Evolutionary conservation across 2,888 invertebrate species (phyloP).

Genomic region (Alitta virens): DNA sequence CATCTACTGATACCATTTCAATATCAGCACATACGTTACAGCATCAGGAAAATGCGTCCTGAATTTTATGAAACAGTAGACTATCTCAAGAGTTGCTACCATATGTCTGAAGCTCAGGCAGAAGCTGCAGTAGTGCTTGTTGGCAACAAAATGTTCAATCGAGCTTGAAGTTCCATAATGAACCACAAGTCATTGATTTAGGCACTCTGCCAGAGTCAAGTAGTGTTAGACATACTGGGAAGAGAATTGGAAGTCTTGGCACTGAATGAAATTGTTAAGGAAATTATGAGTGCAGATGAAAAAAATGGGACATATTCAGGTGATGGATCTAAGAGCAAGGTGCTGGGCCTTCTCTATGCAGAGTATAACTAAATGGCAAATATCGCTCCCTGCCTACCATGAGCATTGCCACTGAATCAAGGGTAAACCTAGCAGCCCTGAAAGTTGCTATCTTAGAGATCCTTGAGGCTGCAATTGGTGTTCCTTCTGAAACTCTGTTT

Average conservation of each 20-base stretch:
- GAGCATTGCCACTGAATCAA: not conserved
- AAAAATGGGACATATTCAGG: slow-evolving; percentile 1
- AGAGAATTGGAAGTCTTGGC: slow-evolving; percentile 4
- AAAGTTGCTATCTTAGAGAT: not conserved
- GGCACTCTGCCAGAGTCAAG: no score
- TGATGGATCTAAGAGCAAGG: slow-evolving; percentile 9
- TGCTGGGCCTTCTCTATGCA: slow-evolving; percentile 1
- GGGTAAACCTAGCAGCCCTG: slow-evolving; percentile 1
- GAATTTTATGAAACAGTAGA: slow-evolving; percentile 11
- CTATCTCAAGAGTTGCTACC: slow-evolving; percentile 2
- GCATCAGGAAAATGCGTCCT: slow-evolving; percentile 3
- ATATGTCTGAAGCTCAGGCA: slow-evolving; percentile 2
- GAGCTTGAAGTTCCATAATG: not conserved
- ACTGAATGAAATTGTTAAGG: slow-evolving; percentile 1
- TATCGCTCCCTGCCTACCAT: not conserved
- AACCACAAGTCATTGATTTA: no score
- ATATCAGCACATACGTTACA: not conserved
- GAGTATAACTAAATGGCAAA: slow-evolving; percentile 5
- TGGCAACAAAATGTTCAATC: slow-evolving; percentile 9
- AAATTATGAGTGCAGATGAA: slow-evolving; percentile 2
- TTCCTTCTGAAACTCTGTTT: not conserved
- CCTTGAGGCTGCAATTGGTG: slow-evolving; percentile 6
- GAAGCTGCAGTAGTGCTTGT: slow-evolving; percentile 2
- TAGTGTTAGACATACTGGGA: not conserved
- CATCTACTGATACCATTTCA: no score